These are phyloP conservation scores for Drosophila kambysellisi DNA, from an alignment of 2,888 invertebrate genomes.

Conservation along the genomic window DNA sequence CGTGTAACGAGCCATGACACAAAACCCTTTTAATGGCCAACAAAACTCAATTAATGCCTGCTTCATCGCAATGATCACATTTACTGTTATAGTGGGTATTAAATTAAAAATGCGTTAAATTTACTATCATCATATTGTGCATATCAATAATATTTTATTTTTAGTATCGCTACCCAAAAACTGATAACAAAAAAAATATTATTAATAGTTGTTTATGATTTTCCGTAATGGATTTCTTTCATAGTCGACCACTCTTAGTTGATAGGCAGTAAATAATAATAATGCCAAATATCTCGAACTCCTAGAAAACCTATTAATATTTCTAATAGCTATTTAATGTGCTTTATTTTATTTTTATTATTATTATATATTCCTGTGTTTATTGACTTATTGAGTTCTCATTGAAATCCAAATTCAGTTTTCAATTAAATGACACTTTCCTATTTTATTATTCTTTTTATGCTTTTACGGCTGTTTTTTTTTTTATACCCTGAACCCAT, in stretches of 20 bases:
- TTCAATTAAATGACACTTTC: neutral
- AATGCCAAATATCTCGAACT: too few species aligned
- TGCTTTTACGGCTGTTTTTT: neutral
- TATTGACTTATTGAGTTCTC: neutral
- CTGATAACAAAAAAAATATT: neutral
- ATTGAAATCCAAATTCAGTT: neutral
- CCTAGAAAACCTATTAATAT: neutral
- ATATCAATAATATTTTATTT: neutral
- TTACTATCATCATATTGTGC: neutral
- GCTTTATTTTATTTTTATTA: neutral
- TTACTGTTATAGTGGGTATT: conserved; percentile 37
- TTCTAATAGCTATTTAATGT: neutral
- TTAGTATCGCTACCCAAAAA: neutral
- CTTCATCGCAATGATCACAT: conserved; percentile 34
- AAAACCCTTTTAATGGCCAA: conserved; percentile 54
- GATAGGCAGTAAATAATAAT: neutral
- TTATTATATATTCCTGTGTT: neutral
- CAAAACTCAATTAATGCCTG: conserved; percentile 63
- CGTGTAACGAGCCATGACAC: conserved; percentile 23
- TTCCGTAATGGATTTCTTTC: neutral
- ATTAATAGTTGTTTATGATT: neutral
- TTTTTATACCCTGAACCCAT: too few species aligned
- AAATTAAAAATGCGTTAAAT: conserved; percentile 28
- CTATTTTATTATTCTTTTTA: too few species aligned
- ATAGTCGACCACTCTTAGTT: neutral